These are phyloP conservation scores for Alfaro cultratus DNA, from an alignment of 2,797 vertebrate species.

Conservation along the genomic window DNA sequence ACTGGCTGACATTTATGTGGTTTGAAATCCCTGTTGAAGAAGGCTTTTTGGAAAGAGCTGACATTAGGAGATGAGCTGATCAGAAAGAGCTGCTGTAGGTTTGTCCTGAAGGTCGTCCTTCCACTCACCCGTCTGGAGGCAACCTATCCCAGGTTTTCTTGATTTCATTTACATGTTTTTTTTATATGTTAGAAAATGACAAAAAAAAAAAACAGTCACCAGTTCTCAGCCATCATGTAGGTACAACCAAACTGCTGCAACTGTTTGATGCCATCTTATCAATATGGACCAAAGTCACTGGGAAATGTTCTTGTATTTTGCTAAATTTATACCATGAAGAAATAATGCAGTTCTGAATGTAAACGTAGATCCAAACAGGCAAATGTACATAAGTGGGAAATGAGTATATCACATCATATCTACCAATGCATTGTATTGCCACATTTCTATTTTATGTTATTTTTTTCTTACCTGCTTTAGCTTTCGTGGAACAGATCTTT, in stretches of 20 bases:
- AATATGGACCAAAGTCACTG: background rate
- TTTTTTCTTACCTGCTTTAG: background rate
- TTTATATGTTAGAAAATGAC: background rate
- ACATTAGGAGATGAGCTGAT: conserved; percentile 19
- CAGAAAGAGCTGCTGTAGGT: conserved; percentile 15
- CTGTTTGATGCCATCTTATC: background rate
- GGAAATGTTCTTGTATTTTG: background rate
- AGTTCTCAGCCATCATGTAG: background rate
- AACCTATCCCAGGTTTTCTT: conserved; percentile 13
- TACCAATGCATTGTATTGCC: background rate
- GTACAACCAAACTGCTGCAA: background rate
- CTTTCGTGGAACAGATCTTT: background rate
- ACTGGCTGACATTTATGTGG: conserved; percentile 29
- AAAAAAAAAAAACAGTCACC: background rate
- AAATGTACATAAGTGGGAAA: background rate
- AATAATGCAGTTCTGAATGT: background rate
- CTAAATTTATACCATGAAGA: background rate
- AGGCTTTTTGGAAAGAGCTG: conserved; percentile 42
- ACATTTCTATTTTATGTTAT: background rate
- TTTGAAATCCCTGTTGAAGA: conserved; percentile 22
- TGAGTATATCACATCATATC: background rate
- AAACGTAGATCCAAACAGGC: background rate
- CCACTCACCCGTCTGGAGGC: conserved; percentile 6
- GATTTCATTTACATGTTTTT: background rate
- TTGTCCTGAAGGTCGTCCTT: conserved; percentile 1